Base-by-base conservation (phyloP, 2,888 invertebrate species). In the Mantis religiosa region DNA sequence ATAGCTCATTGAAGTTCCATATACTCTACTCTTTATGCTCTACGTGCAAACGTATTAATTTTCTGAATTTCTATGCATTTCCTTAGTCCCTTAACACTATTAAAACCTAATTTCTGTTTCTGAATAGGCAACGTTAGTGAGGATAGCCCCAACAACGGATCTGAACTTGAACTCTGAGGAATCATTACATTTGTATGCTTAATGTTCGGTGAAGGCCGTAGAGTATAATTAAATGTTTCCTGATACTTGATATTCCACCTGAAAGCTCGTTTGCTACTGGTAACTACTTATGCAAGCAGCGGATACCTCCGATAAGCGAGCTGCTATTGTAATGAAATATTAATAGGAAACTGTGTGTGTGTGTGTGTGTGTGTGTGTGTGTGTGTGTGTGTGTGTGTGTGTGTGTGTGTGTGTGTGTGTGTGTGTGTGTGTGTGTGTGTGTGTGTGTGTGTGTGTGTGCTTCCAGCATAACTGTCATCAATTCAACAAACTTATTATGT, bases 401-500 rank as follows among this genome's bases (percentile, higher is more conserved):
- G 88, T 88, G 88, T 71, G 28, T 71, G 0, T 88, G 88, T 81
- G 28, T 41, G 6, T 88, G 88, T 81, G 12, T 88, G 85, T 41
- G 6, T 88, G 88, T 81, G 12, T 88, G 85, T 41, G 6, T 88
- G 88, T 81, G 12, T 88, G 85, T 41, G 6, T 88, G 88, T 81
- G 12, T 88, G 85, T 41, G 6, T 88, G 88, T 81, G 12, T 88
- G 85, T 71, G 34, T 88, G 28, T 88, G 81, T 84, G 88, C 86
- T 84, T 30, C 34, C 41, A 8, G 84, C 85, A 88, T 88, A 81
- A 88, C 88, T 82, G 84, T 88, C 85, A 85, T 71, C 85, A 88
- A 88, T 88, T 88, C 84, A 88, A 54, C 82, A 34, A 88, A 85
- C 84, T 88, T 71, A 88, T 71, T 84, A 81, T 71, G 71, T 34